These are phyloP conservation scores for Eubasilissa regina DNA, from an alignment of 1,140 invertebrate species.

Conservation along the genomic window DNA sequence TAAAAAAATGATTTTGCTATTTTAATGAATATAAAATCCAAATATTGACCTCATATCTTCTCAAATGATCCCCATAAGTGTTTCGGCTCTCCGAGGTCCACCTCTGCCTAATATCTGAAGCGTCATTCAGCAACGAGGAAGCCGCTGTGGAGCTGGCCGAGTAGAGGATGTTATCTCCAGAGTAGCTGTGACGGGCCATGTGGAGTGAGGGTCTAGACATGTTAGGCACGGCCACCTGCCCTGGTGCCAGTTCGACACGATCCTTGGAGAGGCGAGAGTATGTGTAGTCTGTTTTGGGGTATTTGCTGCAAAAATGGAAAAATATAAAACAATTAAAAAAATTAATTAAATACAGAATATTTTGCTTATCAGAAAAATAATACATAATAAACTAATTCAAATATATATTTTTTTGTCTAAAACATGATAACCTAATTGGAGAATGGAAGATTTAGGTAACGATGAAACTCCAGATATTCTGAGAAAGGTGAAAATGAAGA, in stretches of 20 bases:
- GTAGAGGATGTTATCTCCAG: constrained; percentile 10
- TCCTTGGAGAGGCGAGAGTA: constrained; percentile 83
- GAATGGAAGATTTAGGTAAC: no score
- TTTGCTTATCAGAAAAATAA: no score
- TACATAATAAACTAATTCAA: no score
- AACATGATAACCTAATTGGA: no score
- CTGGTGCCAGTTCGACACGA: constrained; percentile 83
- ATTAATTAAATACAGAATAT: no score
- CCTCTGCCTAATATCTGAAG: constrained; percentile 63
- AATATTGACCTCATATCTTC: constrained; percentile 39
- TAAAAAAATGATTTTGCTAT: no score
- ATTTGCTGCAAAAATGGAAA: constrained; percentile 74
- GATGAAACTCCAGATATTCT: no score
- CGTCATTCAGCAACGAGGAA: constrained; percentile 5
- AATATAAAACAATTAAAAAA: not conserved
- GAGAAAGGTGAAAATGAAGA: no score
- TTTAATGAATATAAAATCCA: not conserved
- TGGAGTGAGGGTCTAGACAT: constrained; percentile 81
- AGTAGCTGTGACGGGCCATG: constrained; percentile 64
- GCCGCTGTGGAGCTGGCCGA: constrained; percentile 7
- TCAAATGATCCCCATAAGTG: constrained; percentile 28
- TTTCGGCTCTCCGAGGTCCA: constrained; percentile 5
- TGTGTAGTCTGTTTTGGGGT: constrained; percentile 88
- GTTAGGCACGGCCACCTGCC: constrained; percentile 85
- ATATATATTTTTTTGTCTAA: no score